Base-by-base conservation (phyloP, 2,888 invertebrate species). In the Blastobasis lacticolella region DNA sequence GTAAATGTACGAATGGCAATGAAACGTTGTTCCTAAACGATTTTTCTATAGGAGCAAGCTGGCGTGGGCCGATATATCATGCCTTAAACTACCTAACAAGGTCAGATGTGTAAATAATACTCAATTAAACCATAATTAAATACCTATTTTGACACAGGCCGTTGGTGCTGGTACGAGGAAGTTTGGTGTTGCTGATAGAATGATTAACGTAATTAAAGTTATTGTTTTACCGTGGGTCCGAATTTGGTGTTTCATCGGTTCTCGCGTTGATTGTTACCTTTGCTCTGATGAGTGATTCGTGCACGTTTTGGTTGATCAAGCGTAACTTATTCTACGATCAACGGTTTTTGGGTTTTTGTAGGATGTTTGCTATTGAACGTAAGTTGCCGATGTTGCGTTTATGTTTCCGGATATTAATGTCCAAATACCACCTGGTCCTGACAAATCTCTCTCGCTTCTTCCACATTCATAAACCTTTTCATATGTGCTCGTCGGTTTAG, bases 141-240 rank as follows among this genome's bases (percentile, higher is more conserved):
- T 49, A 48, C 57, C 56, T 61, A 58, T 57, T 63, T 63, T 54
- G 56, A 65, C 64, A 60, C 62, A 58, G 59, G 57, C 57, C 54
- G 41, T 55, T 10, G 37, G 9, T 37, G 38, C 45, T 4, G 43
- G 6, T 5, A 8, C 38, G 37, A 44, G 48, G 48, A 48, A 48
- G 48, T 48, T 8, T 6, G 23, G 23, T 23, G 23, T 23, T 23
- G 23, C 23, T 23, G 23, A 23, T 23, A 23, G 23, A 23, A 23
- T 23, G 23, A 23, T 23, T 23, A 23, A 23, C 23, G 23, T 23
- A 23, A 42, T 42, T 42, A 5, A 42, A 42, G 10, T 46, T 46
- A 37, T 37, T 46, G 46, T 46, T 37, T n/a, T 8, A 23, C n/a
- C 37, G 46, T 46, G 46, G 45, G 37, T 46, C 37, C 8, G 36